These are phyloP conservation scores for Apeltes quadracus DNA, from an alignment of 2,113 vertebrate species.

Conservation along the genomic window DNA sequence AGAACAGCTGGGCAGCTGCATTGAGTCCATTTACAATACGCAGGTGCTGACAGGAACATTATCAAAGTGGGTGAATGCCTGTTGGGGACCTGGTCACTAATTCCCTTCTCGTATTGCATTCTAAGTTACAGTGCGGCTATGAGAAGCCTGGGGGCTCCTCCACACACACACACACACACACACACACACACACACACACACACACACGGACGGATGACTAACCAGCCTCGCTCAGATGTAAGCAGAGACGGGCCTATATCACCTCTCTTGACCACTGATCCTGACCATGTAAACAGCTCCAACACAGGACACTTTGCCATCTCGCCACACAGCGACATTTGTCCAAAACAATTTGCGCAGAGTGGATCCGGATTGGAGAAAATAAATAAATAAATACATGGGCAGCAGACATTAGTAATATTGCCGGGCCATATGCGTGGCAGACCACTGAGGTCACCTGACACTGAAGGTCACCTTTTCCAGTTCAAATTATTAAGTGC, in stretches of 20 bases:
- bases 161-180: constrained; percentile 7
- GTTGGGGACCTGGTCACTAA: constrained; percentile 56
- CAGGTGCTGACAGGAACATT: constrained; percentile 47
- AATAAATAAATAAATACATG: constrained; percentile 72
- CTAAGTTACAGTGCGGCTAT: constrained; percentile 43
- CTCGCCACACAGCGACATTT: constrained; percentile 63
- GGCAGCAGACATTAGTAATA: constrained; percentile 77
- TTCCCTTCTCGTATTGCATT: constrained; percentile 52
- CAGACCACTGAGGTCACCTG: constrained; percentile 75
- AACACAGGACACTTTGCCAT: constrained; percentile 10
- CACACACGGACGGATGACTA: constrained; percentile 21
- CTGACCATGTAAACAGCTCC: constrained; percentile 44
- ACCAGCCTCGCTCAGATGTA: constrained; percentile 35
- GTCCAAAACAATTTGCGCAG: constrained; percentile 70
- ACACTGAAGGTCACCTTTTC: constrained; percentile 81
- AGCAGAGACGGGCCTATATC: constrained; percentile 43
- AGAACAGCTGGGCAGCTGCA: constrained; percentile 36
- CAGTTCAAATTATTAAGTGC: constrained; percentile 82
- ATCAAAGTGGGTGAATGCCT: constrained; percentile 29
- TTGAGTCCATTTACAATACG: constrained; percentile 9
- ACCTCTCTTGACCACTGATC: constrained; percentile 32
- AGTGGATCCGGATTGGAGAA: constrained; percentile 69
- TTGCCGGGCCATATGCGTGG: constrained; percentile 74
- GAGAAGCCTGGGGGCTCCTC: constrained; percentile 23
- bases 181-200: constrained; percentile 14